Evolutionary conservation across 2,888 invertebrate species (phyloP).

Genomic region (Cyaniris semiargus): DNA sequence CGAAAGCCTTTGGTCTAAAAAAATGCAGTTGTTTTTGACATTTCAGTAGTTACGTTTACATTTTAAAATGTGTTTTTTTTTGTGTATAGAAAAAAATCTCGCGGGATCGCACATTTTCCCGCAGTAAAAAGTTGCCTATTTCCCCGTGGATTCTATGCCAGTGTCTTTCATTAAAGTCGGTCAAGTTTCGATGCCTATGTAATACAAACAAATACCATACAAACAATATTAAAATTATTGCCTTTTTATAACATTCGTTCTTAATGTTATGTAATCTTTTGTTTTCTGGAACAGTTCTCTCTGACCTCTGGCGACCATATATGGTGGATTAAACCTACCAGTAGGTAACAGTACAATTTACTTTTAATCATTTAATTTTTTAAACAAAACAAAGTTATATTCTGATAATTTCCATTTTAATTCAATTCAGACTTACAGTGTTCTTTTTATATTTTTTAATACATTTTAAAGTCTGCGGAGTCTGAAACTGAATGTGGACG

Average conservation of each 20-base stretch:
- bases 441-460: slow-evolving; percentile 2
- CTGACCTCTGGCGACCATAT: too few species aligned
- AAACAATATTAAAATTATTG: too few species aligned
- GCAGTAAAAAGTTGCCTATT: not conserved
- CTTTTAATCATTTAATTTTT: too few species aligned
- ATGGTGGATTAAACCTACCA: too few species aligned
- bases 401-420: not conserved
- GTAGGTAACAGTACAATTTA: too few species aligned
- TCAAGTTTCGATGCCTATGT: not conserved
- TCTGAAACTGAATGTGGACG: not conserved
- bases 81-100: not conserved
- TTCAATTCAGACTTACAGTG: not conserved
- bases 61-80: not conserved
- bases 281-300: too few species aligned
- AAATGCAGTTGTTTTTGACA: not conserved
- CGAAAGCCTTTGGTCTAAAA: not conserved
- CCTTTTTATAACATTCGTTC: too few species aligned
- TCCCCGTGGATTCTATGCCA: not conserved
- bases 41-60: not conserved
- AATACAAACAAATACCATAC: not conserved
- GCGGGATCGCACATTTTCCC: too few species aligned
- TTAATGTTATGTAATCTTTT: too few species aligned
- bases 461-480: not conserved
- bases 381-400: not conserved
- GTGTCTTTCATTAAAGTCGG: not conserved